Conservation (phyloP, 2,797 vertebrate species). For the Champsocephalus gunnari region DNA sequence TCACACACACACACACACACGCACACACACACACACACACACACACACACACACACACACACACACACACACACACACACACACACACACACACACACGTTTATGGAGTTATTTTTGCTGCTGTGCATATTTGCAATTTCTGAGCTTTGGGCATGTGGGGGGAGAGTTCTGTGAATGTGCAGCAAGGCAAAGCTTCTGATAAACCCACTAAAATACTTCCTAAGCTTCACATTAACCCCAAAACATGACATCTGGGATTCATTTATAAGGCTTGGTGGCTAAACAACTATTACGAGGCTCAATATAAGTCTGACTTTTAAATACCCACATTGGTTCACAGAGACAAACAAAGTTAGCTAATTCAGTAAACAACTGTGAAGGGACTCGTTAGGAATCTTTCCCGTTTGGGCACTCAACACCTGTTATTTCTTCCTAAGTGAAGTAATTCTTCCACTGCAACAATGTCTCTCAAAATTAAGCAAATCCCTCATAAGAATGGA, state of each 20-base stretch:
- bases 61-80: slow-evolving; percentile 13
- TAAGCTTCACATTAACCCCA: slow-evolving; percentile 62
- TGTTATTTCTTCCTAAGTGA: slow-evolving; percentile 62
- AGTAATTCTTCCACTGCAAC: slow-evolving; percentile 52
- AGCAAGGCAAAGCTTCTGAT: slow-evolving; percentile 49
- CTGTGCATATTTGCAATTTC: slow-evolving; percentile 62
- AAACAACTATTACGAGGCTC: slow-evolving; percentile 56
- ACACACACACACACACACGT: slow-evolving; percentile 11
- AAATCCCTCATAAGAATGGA: slow-evolving; percentile 62
- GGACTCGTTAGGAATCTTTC: slow-evolving; percentile 50
- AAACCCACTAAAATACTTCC: slow-evolving; percentile 59
- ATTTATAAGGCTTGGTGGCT: slow-evolving; percentile 49
- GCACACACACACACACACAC: slow-evolving; percentile 13
- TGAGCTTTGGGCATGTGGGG: slow-evolving; percentile 38
- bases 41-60: slow-evolving; percentile 10
- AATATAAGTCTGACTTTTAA: slow-evolving; percentile 41
- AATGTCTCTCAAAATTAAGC: slow-evolving; percentile 61
- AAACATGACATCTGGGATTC: slow-evolving; percentile 62
- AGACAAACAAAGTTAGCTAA: slow-evolving; percentile 55
- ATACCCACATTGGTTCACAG: slow-evolving; percentile 47
- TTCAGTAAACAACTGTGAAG: slow-evolving; percentile 57
- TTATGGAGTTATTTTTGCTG: slow-evolving; percentile 58
- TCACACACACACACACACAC: slow-evolving; percentile 13
- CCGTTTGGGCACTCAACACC: slow-evolving; percentile 68
- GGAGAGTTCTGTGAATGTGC: slow-evolving; percentile 33